Base-by-base conservation (phyloP, 2,888 invertebrate genomes). In the Byasa hedistus region DNA sequence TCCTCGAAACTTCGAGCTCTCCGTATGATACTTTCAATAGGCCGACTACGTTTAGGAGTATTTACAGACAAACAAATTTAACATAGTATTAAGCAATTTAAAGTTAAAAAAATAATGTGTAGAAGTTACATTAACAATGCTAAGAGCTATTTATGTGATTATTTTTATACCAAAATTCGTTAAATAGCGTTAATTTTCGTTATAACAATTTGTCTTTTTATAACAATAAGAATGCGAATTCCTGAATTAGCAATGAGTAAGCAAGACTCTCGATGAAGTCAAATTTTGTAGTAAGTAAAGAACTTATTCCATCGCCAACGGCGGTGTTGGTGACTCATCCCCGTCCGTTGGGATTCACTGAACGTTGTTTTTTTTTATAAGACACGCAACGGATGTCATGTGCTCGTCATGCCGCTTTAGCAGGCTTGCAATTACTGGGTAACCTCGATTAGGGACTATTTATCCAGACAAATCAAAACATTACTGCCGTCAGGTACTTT, bases 271-370 rank as follows among this genome's bases (percentile, higher is more conserved):
- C 60, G 32, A 48, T 22, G 17, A 51, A 60, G 52, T 44, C 27
- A 27, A 17, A 22, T 23, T 12, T 57, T 63, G 55, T 55, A 58
- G 8, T 17, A 2, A 27, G 44, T 39, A 15, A 24, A 44, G 10
- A 8, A 58, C 48, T 48, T 36, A 36, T 44, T 21, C 27, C 68
- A 64, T 61, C 61, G 22, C 27, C 32, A 23, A 22, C 44, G 54
- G 55, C 48, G 55, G 27, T 54, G 39, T 57, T 39, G 70, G 72
- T 77, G 76, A 77, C 63, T 75, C 76, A 77, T 68, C 61, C 68
- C 23, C 69, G 71, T 71, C 73, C 71, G 75, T 75, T 75, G 74
- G 72, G 74, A 71, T 72, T 71, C 75, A 71, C 73, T 63, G 69
- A 66, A 66, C 64, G 60, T 55, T 60, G 65, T 8, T 48, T 65